phyloP scores from a whole-genome alignment of 2,888 invertebrate genomes.

The Coleophora deauratella region DNA sequence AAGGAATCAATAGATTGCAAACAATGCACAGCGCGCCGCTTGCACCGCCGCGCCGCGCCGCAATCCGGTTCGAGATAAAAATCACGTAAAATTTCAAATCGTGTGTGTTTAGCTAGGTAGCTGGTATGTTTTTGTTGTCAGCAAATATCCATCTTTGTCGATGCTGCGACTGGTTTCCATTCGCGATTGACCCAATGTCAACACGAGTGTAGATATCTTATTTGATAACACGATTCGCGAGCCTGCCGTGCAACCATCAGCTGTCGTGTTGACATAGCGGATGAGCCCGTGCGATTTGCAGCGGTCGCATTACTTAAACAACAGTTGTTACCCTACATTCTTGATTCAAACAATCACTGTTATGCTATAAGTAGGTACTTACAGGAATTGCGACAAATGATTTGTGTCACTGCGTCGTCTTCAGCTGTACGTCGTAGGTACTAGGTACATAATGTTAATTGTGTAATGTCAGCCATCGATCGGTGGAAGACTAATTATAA shows the following conservation, averaged over 20 bases:
- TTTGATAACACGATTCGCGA: conserved; percentile 61
- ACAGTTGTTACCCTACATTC: too few species aligned
- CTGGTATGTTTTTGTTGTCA: conserved; percentile 41
- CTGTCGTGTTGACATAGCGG: conserved; percentile 59
- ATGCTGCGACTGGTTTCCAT: neutral
- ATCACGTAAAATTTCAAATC: conserved; percentile 53
- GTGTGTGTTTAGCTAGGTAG: conserved; percentile 6
- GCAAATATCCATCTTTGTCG: conserved; percentile 2
- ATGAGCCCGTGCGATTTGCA: conserved; percentile 30
- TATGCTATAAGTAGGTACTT: too few species aligned
- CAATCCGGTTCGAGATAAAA: conserved; percentile 51
- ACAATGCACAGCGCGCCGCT: too few species aligned
- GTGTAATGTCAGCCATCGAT: too few species aligned
- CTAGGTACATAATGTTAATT: too few species aligned
- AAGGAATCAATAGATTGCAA: too few species aligned
- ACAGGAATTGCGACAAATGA: too few species aligned
- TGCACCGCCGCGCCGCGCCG: conserved; percentile 13
- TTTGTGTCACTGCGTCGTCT: too few species aligned
- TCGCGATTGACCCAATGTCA: conserved; percentile 26
- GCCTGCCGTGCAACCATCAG: conserved; percentile 26
- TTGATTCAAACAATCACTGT: neutral
- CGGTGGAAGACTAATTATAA: too few species aligned
- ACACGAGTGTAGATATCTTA: conserved; percentile 38
- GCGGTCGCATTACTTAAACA: conserved; percentile 39
- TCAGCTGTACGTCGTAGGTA: too few species aligned